Base-by-base conservation (phyloP, 2,113 vertebrate genomes). In the Chaetorhynchus papuensis region DNA sequence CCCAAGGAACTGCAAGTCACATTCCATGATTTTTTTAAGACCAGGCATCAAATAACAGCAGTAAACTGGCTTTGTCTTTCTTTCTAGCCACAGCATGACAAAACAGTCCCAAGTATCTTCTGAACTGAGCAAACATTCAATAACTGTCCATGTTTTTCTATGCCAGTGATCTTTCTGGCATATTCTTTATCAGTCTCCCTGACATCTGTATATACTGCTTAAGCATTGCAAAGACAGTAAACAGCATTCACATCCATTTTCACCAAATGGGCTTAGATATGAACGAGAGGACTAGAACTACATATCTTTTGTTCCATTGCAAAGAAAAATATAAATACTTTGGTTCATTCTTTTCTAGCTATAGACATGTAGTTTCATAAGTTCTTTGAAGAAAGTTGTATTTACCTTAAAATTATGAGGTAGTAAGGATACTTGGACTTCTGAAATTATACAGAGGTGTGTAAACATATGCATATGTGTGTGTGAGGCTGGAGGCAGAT, bases 391-490 rank as follows among this genome's bases (percentile, higher is more conserved):
- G 10, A 49, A 86, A 87, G 27, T 47, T 75, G 9, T 33, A 44
- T 22, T 79, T 52, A 26, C 28, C 16, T 80, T 83, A 83, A 88
- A 78, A 49, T 65, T 76, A 18, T 3, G 17, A 69, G 13, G 28
- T 30, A 42, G 6, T 10, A 70, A 79, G 24, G 22, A 27, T n/a
- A 70, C 21, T 69, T n/a, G 13, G 22, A n/a, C 23, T 90, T 59
- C 42, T 84, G 45, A 92, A 95, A 93, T 66, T 28, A 37, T 12
- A n/a, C 1, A 12, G 14, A 59, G 3, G 3, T 47, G 31, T 27
- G 15, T 19, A 60, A 26, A 10, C 9, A 18, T 2, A 7, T 37
- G 9, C 2, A 2, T 22, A 15, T 26, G 7, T 11, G 3, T 59
- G 23, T 70, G 28, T 42, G 28, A 76, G 69, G 45, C 33, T 89